Percentiles rank a stretch among this genome's conserved stretches.
Conservation (phyloP, 2,113 vertebrate species). For the Alligator mississippiensis region DNA sequence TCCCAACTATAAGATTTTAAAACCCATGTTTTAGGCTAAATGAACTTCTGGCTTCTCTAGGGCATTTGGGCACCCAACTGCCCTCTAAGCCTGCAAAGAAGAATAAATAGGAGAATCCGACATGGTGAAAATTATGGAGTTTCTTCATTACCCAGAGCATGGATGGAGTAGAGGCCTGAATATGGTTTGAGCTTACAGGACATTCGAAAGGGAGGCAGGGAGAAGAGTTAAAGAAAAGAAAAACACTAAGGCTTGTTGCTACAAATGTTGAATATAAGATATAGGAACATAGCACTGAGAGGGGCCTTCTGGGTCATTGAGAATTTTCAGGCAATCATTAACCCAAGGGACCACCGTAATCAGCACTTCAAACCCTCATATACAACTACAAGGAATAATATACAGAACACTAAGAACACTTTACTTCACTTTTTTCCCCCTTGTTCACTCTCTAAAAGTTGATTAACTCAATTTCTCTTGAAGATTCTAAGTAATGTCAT, state of each 20-base stretch:
- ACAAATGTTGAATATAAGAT: background rate
- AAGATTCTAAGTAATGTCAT: background rate
- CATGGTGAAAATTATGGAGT: background rate
- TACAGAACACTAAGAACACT: too few species aligned
- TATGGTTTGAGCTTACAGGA: too few species aligned
- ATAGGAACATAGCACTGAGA: too few species aligned
- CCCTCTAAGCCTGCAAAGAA: background rate
- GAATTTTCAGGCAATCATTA: too few species aligned
- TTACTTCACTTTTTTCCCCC: background rate
- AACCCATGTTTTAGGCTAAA: background rate
- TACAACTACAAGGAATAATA: too few species aligned
- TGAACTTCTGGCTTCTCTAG: background rate
- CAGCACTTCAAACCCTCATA: too few species aligned
- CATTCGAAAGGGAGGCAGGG: background rate
- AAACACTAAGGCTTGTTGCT: background rate
- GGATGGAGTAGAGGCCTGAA: too few species aligned
- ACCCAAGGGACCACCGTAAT: too few species aligned
- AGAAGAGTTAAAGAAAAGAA: background rate
- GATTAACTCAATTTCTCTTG: rapidly evolving
- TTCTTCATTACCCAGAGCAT: background rate
- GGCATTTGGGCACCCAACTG: background rate
- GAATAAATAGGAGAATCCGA: background rate
- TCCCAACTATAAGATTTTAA: background rate
- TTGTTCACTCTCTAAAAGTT: background rate
- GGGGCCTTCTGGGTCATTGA: too few species aligned